Evolutionary conservation across 2,888 invertebrate genomes (phyloP).

Genomic region (Meta bourneti): DNA sequence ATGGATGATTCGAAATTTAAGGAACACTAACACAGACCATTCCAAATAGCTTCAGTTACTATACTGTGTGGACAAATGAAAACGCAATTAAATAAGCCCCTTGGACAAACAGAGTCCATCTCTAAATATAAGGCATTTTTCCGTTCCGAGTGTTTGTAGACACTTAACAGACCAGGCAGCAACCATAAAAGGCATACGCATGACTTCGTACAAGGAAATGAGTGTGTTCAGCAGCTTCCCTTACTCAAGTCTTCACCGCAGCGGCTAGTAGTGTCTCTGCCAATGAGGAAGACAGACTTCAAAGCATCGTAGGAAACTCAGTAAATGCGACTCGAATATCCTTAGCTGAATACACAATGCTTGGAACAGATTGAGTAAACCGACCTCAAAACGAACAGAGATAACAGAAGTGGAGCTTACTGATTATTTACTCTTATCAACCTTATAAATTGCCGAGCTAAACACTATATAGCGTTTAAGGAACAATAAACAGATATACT

Average conservation of each 20-base stretch:
- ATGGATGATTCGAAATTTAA: no score
- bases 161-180: slow-evolving; percentile 37
- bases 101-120: slow-evolving; percentile 5
- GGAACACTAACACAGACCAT: no score
- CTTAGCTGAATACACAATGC: slow-evolving; percentile 33
- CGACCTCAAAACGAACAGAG: slow-evolving; percentile 15
- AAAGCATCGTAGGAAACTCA: slow-evolving; percentile 1
- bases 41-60: neutral
- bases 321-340: slow-evolving; percentile 13
- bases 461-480: slow-evolving; percentile 34
- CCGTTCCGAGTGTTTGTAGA: slow-evolving; percentile 26
- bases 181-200: neutral
- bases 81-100: slow-evolving; percentile 3
- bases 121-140: slow-evolving; percentile 17
- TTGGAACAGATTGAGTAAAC: slow-evolving; percentile 1
- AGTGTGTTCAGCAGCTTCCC: slow-evolving; percentile 30
- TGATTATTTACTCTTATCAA: slow-evolving; percentile 24
- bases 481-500: slow-evolving; percentile 50
- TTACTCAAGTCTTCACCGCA: neutral
- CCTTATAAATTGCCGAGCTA: slow-evolving; percentile 29
- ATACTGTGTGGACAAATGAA: slow-evolving; percentile 14
- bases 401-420: neutral
- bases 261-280: slow-evolving; percentile 6
- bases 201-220: slow-evolving; percentile 8
- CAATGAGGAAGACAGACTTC: neutral